Base-by-base conservation (phyloP, 2,113 vertebrate genomes). In the Aleadryas rufinucha region DNA sequence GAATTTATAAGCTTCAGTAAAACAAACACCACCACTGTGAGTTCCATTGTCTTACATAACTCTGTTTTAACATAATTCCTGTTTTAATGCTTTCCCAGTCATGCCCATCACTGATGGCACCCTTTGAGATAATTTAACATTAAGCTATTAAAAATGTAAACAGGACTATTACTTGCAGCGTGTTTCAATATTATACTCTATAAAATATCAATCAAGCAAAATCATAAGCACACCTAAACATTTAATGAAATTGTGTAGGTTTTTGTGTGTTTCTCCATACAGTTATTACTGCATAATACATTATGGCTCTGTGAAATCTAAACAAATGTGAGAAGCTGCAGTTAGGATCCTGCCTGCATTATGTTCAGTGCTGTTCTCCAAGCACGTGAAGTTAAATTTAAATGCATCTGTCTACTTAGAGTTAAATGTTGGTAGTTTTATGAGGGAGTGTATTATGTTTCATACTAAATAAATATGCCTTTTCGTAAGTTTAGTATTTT, bases 401-500 rank as follows among this genome's bases (percentile, higher is more conserved):
- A 94, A 79, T 69, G 52, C 66, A 61, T 93, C 92, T 96, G 60
- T 90, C 78, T 84, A 33, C 49, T 70, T 81, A 82, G 35, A 97
- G 42, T 92, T 93, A 96, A 91, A 96, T 59, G 71, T 0, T 78
- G 20, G 44, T 64, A 83, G 92, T 74, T 95, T 93, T 92, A 95
- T 96, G 79, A 87, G 92, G 69, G 83, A 70, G 24, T 84, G 35
- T 56, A 52, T 89, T 95, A 88, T 17, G 12, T 63, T 95, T 94
- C 70, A 66, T 56, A 37, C 39, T 63, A 92, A 93, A 87, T 63
- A 94, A 88, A 92, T 75, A 95, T 65, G 20, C 44, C 54, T 93
- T 96, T 94, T 96, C 20, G 2, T 74, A 88, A 81, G 19, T 86
- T 93, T 88, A 87, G 50, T 88, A 88, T 50, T 96, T 92, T 79